phyloP scores from a whole-genome alignment of 2,113 vertebrate genomes.

The Macquaria australasica region DNA sequence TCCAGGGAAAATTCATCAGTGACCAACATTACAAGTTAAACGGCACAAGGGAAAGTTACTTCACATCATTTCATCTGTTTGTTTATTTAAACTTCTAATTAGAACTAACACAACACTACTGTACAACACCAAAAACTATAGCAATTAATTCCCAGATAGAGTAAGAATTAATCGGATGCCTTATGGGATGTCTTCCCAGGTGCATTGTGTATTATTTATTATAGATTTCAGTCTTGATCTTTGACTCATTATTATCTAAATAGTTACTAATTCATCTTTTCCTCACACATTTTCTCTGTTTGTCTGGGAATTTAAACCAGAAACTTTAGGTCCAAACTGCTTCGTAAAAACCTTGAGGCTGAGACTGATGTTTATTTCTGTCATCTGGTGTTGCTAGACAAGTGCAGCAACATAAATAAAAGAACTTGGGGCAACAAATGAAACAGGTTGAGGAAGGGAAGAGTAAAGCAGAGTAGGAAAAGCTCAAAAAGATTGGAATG shows the following conservation, averaged over 20 bases:
- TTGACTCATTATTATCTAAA: background rate
- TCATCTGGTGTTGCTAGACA: background rate
- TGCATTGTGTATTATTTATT: background rate
- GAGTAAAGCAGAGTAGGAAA: background rate
- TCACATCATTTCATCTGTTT: background rate
- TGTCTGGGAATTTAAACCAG: background rate
- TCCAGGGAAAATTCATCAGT: background rate
- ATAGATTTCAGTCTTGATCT: background rate
- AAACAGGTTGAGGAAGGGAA: background rate
- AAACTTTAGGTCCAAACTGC: background rate
- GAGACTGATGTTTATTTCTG: background rate
- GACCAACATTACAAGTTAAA: background rate
- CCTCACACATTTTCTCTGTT: background rate
- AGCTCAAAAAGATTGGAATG: conserved; percentile 12
- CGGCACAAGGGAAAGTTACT: background rate
- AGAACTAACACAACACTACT: background rate
- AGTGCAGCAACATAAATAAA: background rate
- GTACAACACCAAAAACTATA: background rate
- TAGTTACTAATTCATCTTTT: background rate
- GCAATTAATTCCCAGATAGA: background rate
- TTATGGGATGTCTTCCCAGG: background rate
- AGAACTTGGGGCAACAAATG: background rate
- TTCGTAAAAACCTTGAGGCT: background rate
- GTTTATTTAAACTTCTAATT: background rate
- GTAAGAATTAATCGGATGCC: background rate